Percentiles rank a stretch among this genome's conserved stretches.
These are phyloP conservation scores for Clinocottus analis DNA, from an alignment of 2,113 vertebrate species.

Conservation along the genomic window DNA sequence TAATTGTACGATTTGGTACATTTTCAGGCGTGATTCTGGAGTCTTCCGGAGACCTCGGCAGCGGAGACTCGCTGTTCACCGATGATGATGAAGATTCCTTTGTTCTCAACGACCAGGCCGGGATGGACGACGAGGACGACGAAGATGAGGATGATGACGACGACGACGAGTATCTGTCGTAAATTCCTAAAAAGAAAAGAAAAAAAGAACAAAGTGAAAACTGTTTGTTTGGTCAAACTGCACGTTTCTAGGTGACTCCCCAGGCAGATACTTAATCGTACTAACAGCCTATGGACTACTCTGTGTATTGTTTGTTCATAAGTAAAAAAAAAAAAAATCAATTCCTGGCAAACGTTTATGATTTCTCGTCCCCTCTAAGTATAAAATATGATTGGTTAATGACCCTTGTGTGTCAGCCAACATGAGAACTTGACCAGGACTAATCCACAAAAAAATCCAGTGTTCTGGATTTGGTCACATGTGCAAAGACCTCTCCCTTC, in stretches of 20 bases:
- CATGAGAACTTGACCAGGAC: slow-evolving; percentile 59
- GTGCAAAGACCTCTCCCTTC: slow-evolving; percentile 69
- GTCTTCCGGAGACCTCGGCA: slow-evolving; percentile 93
- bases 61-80: slow-evolving; percentile 89
- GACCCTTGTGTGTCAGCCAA: slow-evolving; percentile 63
- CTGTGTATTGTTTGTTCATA: slow-evolving; percentile 92
- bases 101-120: slow-evolving; percentile 87
- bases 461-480: slow-evolving; percentile 67
- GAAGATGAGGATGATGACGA: slow-evolving; percentile 91
- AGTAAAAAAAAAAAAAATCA: slow-evolving; percentile 63
- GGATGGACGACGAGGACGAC: slow-evolving; percentile 90
- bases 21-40: slow-evolving; percentile 86
- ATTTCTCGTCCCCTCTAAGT: slow-evolving; percentile 70
- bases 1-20: background rate
- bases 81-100: slow-evolving; percentile 79
- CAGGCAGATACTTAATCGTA: slow-evolving; percentile 82
- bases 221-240: slow-evolving; percentile 80
- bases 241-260: slow-evolving; percentile 87
- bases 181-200: slow-evolving; percentile 42
- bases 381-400: slow-evolving; percentile 59
- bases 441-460: slow-evolving; percentile 41
- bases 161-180: slow-evolving; percentile 91
- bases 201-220: slow-evolving; percentile 61
- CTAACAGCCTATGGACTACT: slow-evolving; percentile 86
- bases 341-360: slow-evolving; percentile 71